A percentile compares a stretch with the other conserved stretches of the same genome.
These are phyloP conservation scores for Drosophila ogumai DNA, from an alignment of 1,140 invertebrate species.

Conservation along the genomic window DNA sequence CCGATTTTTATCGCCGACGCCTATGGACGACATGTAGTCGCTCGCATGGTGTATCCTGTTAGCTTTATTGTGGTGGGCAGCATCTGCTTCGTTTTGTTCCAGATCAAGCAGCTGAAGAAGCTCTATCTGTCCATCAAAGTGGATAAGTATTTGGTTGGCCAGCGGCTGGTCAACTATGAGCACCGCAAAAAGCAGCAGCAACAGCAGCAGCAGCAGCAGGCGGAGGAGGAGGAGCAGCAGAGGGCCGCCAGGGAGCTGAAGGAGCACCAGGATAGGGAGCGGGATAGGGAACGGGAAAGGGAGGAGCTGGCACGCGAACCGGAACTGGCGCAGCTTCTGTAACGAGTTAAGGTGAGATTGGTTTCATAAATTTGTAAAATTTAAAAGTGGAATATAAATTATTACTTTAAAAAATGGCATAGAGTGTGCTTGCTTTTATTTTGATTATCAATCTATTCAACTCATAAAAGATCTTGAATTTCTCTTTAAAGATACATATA, in stretches of 20 bases:
- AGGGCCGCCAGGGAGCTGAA: conserved; percentile 35
- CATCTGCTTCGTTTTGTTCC: conserved; percentile 89
- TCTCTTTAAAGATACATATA: conserved; percentile 27
- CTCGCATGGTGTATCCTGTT: conserved; percentile 96
- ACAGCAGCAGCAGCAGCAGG: conserved; percentile 82
- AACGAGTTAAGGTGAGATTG: conserved; percentile 31
- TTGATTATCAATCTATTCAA: background rate
- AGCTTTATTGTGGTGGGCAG: conserved; percentile 91
- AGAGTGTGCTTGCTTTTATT: background rate
- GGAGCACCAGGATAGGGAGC: conserved; percentile 50
- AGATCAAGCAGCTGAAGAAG: conserved; percentile 95
- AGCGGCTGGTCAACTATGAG: conserved; percentile 97
- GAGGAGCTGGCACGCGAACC: conserved; percentile 10
- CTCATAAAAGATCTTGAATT: background rate
- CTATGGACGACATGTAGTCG: conserved; percentile 91
- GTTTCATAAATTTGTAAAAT: background rate
- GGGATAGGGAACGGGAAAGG: conserved; percentile 34
- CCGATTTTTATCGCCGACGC: conserved; percentile 91
- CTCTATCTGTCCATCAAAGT: conserved; percentile 99
- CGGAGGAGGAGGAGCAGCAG: conserved; percentile 55
- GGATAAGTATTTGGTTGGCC: conserved; percentile 98
- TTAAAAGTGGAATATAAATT: background rate
- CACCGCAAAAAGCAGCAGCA: conserved; percentile 88
- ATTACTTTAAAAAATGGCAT: background rate
- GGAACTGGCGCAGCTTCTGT: conserved; percentile 32